phyloP scores from a whole-genome alignment of 2,797 vertebrate genomes.

The Pteronotus mesoamericanus region DNA sequence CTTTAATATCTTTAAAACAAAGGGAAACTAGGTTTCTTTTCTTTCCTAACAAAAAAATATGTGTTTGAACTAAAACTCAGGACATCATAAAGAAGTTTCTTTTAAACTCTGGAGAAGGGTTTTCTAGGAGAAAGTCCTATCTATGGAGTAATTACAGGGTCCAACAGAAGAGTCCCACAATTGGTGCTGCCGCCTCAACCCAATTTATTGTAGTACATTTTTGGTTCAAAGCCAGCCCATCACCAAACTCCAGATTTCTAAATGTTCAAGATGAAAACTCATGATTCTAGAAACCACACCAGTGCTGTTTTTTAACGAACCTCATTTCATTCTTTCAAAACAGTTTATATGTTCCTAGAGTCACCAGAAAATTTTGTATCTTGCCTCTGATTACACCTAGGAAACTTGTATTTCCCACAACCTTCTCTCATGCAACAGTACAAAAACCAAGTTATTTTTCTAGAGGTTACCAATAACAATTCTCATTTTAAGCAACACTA shows the following conservation, averaged over 20 bases:
- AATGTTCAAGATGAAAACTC: conserved; percentile 75
- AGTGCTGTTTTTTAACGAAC: conserved; percentile 61
- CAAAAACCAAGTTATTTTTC: conserved; percentile 76
- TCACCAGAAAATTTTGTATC: conserved; percentile 63
- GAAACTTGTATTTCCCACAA: conserved; percentile 70
- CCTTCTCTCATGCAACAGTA: conserved; percentile 66
- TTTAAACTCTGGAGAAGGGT: not conserved
- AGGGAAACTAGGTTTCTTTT: not conserved
- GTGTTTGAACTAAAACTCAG: conserved; percentile 3
- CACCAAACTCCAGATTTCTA: conserved; percentile 64
- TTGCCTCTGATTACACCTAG: conserved; percentile 64
- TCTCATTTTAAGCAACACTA: conserved; percentile 77
- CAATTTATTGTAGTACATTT: conserved; percentile 71
- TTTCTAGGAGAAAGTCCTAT: not conserved
- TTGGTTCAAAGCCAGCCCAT: conserved; percentile 71
- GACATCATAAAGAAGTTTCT: not conserved
- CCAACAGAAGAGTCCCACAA: conserved; percentile 39
- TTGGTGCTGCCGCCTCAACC: conserved; percentile 49
- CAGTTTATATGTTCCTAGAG: conserved; percentile 41
- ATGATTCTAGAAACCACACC: conserved; percentile 63
- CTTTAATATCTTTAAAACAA: conserved; percentile 34
- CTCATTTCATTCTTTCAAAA: conserved; percentile 56
- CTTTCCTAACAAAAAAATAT: not conserved
- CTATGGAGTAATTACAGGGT: not conserved
- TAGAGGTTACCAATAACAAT: conserved; percentile 75